Evolutionary conservation across 2,113 vertebrate genomes (phyloP), one percentile per base, ranked within the genome.

Genomic region (Pimephales promelas): DNA sequence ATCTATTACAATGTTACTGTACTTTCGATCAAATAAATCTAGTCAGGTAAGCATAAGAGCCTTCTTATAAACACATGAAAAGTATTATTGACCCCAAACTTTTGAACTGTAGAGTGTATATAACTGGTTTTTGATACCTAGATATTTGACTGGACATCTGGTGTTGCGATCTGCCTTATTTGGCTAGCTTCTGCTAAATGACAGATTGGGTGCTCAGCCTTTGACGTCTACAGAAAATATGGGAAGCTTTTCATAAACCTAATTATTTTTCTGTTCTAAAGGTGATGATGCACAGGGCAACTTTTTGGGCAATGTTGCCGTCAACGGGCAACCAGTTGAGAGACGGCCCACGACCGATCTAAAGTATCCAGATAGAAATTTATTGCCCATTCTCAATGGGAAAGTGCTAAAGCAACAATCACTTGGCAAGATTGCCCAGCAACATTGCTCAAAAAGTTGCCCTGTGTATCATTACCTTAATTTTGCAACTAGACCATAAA

Each of bases 171-270:
- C 40, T 45, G 68, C 11, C 68, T 45, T 24, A 71, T 72, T 72
- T 47, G 40, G 40, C 70, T 47, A 45, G 40, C 40, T 47, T 72
- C 36, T 47, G 16, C 13, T 1, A 47, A 72, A 47, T 16, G 11
- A 72, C 40, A 72, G 70, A 26, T 45, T 47, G 70, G 40, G n/a
- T 10, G 11, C n/a, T 4, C 11, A 71, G 40, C 40, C 70, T 72
- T 26, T 72, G 70, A 72, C 13, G 70, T 72, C 70, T 47, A 26
- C 70, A 72, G 40, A 45, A 72, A 72, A 72, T 72, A 72, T 72
- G n/a, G n/a, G 40, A 72, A 47, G 40, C 5, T 71, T 71, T 71
- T 45, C 22, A 71, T 71, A 24, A 45, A n/a, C 40, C n/a, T 47
- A 72, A 47, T 72, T 47, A 47, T 26, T 72, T 47, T 26, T 24